Conservation (phyloP, 2,797 vertebrate species). For the Protonibea diacanthus region DNA sequence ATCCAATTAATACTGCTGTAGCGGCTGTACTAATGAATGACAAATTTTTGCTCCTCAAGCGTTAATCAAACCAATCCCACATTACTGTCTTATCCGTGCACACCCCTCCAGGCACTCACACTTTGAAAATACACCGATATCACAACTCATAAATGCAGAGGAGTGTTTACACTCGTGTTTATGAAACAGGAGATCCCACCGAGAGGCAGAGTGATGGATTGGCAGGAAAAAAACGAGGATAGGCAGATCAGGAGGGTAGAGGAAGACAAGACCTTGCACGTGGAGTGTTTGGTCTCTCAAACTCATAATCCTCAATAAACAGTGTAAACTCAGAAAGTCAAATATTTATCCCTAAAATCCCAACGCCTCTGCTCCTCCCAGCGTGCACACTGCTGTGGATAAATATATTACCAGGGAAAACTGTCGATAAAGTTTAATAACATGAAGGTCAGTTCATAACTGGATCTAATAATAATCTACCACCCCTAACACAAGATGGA, state of each 20-base stretch:
- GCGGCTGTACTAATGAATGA: conserved; percentile 57
- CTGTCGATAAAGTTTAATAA: conserved; percentile 52
- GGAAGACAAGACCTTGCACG: conserved; percentile 24
- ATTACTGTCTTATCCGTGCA: neutral
- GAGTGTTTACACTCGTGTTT: conserved; percentile 26
- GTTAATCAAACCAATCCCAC: conserved; percentile 49
- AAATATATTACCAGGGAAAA: conserved; percentile 61
- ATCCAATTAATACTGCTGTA: conserved; percentile 50
- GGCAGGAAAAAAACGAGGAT: conserved; percentile 11
- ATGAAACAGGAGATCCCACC: conserved; percentile 9
- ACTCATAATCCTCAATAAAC: conserved; percentile 75
- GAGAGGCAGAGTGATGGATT: conserved; percentile 30
- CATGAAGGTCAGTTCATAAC: conserved; percentile 50
- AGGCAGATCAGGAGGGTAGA: conserved; percentile 15
- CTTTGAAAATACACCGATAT: neutral
- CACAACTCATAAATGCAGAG: conserved; percentile 8
- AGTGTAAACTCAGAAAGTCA: conserved; percentile 69
- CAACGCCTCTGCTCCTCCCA: conserved; percentile 18
- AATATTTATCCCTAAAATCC: conserved; percentile 70
- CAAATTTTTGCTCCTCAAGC: conserved; percentile 43
- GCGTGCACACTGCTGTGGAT: conserved; percentile 47
- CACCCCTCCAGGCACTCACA: neutral
- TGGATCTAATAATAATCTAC: conserved; percentile 43
- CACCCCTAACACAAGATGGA: conserved; percentile 9
- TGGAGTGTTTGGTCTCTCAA: conserved; percentile 47